phyloP scores from a whole-genome alignment of 2,888 invertebrate genomes.

The Hybos culiciformis region DNA sequence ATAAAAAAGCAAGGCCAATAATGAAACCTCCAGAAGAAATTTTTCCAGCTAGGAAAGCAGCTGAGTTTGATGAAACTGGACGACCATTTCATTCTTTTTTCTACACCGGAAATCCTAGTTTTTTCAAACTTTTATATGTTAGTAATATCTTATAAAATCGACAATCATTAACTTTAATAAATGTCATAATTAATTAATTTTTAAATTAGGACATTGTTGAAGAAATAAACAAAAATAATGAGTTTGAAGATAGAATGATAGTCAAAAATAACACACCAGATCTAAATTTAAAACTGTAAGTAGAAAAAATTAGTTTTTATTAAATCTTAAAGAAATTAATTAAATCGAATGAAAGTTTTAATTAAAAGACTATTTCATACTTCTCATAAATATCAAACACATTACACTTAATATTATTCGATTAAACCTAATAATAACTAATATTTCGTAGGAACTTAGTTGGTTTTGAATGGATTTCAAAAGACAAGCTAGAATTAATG shows the following conservation, averaged over 20 bases:
- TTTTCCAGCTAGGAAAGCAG: constrained; percentile 71
- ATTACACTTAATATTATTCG: too few species aligned
- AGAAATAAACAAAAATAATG: constrained; percentile 50
- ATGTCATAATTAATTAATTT: constrained; percentile 9
- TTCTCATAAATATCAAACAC: too few species aligned
- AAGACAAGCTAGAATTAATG: constrained; percentile 47
- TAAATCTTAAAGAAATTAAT: not conserved
- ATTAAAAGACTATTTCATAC: too few species aligned
- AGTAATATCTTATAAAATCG: constrained; percentile 22
- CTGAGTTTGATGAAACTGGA: constrained; percentile 82
- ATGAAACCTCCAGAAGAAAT: constrained; percentile 83
- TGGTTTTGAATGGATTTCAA: constrained; percentile 51
- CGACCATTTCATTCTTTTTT: constrained; percentile 83
- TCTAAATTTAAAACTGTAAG: constrained; percentile 44
- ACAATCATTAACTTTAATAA: too few species aligned
- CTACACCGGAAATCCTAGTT: constrained; percentile 81
- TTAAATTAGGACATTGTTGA: constrained; percentile 49
- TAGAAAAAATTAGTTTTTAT: constrained; percentile 11
- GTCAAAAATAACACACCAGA: constrained; percentile 47
- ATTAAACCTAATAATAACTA: not conserved
- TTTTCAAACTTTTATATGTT: constrained; percentile 69
- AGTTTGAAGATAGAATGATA: constrained; percentile 56
- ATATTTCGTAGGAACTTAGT: constrained; percentile 35
- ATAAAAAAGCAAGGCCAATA: constrained; percentile 69
- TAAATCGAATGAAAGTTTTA: not conserved